These are phyloP conservation scores for Brachyistius frenatus DNA, from an alignment of 2,113 vertebrate genomes.

Conservation along the genomic window DNA sequence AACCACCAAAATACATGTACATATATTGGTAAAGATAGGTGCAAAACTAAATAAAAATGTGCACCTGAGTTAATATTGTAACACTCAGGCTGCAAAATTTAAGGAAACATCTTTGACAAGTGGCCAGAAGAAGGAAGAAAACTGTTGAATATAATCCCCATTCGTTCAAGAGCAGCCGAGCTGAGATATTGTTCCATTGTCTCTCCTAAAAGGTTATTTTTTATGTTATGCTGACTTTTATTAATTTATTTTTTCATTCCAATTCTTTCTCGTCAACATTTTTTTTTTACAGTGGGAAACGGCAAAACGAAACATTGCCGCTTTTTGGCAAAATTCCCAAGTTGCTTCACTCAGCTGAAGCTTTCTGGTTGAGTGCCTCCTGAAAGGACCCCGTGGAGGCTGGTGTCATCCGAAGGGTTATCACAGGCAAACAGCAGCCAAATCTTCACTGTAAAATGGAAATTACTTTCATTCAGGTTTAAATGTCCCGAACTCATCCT, in stretches of 20 bases:
- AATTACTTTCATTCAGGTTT: constrained; percentile 35
- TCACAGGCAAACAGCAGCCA: constrained; percentile 56
- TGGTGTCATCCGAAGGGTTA: constrained; percentile 54
- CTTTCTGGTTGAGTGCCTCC: constrained; percentile 27
- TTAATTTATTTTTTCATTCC: background rate
- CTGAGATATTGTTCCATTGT: no score
- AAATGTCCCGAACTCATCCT: background rate
- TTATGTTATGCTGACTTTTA: background rate
- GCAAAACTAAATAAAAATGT: no score
- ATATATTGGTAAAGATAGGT: no score
- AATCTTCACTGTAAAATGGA: constrained; percentile 34
- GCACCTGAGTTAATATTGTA: no score
- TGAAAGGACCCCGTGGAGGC: constrained; percentile 47
- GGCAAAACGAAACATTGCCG: background rate
- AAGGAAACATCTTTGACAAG: no score
- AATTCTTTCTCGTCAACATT: background rate
- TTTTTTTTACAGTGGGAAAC: background rate
- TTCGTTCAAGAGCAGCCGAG: no score
- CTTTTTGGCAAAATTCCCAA: background rate
- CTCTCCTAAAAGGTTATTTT: no score
- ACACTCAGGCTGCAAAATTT: no score
- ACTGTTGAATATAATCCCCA: no score
- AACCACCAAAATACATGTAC: no score
- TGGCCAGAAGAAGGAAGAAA: no score
- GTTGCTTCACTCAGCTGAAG: constrained; percentile 4